Conservation (phyloP, 1,140 invertebrate genomes). For the Drosophila cardini region DNA sequence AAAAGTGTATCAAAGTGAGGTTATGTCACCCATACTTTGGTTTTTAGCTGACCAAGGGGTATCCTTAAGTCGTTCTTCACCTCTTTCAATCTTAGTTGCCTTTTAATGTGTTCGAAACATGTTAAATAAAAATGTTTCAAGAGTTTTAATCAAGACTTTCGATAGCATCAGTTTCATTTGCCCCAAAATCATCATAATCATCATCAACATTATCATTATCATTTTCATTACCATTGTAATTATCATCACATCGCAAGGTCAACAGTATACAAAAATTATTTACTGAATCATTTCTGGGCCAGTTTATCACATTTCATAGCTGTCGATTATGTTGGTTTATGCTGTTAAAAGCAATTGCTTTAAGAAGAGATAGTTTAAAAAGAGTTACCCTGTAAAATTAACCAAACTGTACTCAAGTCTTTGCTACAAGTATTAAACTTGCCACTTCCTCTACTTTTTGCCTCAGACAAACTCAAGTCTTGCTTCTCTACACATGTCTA, state of each 20-base stretch:
- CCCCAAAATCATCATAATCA: conserved; percentile 1
- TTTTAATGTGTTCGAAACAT: conserved; percentile 9
- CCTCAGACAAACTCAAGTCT: no score
- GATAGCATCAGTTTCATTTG: conserved; percentile 20
- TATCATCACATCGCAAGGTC: conserved; percentile 29
- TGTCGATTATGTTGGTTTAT: conserved; percentile 16
- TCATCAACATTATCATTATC: conserved; percentile 31
- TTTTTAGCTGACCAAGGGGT: no score
- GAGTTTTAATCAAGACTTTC: conserved; percentile 60
- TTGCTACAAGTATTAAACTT: no score
- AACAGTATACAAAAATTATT: conserved; percentile 17
- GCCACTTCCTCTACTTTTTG: no score
- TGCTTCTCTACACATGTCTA: not conserved
- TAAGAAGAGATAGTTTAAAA: no score
- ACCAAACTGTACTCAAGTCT: no score
- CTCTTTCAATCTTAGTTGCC: not conserved
- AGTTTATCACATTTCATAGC: not conserved
- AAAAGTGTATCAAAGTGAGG: no score
- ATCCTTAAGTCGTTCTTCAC: no score
- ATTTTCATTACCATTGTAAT: conserved; percentile 12
- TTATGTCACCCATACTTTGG: no score
- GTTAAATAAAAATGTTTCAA: conserved; percentile 36
- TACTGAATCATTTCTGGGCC: conserved; percentile 14
- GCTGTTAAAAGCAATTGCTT: no score
- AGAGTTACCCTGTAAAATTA: no score